Base-by-base conservation (phyloP, 2,888 invertebrate species). In the Craniophora ligustri region DNA sequence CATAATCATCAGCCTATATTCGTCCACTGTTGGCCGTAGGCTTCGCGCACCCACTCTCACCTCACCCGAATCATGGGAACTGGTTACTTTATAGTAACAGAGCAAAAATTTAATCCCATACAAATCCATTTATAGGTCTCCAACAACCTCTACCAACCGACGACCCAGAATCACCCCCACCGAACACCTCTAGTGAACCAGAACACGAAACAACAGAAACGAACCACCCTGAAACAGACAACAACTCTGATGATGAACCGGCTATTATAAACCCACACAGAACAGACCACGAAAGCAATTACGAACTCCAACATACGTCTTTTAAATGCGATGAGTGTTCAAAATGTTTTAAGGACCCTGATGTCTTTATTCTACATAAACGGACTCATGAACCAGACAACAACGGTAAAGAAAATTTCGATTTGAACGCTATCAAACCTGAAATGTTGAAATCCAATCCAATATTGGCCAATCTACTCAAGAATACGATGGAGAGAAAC, bases 261-360 rank as follows among this genome's bases (percentile, higher is more conserved):
- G n/a, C n/a, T n/a, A 26, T n/a, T n/a, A 26, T 4, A 26, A 34
- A 51, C 60, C 46, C 49, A 35, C 31, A 60, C 40, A 40, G 57
- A 64, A 39, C 51, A 6, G 23, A 65, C 39, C 46, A 63, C n/a
- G 31, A 58, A 34, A 0, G 35, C 46, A 18, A 42, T 50, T 21
- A 45, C 36, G 13, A 21, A 13, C 26, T 50, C 10, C 40, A 13
- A 1, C 56, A 23, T 0, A 59, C 73, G 0, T 84, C 89, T 0
- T 90, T 75, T 61, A 82, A 86, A 68, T 92, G 92, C 14, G 70
- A 77, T 1, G 85, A 89, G 40, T 93, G 92, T 44, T 83, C 87
- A 0, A 92, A 88, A 76, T 92, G 89, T 49, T 93, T 93, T 45
- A 93, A 93, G 72, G 92, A 93, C 16, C 92, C 93, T 0, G 92